A percentile compares a stretch with the other conserved stretches of the same genome.
phyloP scores from a whole-genome alignment of 2,113 vertebrate genomes.

The Mohoua ochrocephala region DNA sequence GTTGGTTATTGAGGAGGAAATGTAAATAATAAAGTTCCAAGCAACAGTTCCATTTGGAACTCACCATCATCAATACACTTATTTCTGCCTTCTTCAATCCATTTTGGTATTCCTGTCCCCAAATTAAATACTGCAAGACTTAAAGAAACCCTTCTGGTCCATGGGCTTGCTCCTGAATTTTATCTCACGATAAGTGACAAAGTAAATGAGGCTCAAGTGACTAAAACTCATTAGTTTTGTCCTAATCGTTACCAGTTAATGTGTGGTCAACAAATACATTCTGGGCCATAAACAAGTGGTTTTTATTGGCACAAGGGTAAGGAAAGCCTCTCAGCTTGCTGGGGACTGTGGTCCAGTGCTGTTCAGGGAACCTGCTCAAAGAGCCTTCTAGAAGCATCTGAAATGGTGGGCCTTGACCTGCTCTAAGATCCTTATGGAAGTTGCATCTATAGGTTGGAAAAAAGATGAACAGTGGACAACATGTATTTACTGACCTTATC shows the following conservation, averaged over 20 bases:
- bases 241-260: background rate
- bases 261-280: background rate
- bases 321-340: background rate
- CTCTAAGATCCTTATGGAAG: background rate
- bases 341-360: background rate
- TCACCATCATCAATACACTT: fast-evolving
- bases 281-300: background rate
- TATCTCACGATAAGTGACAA: background rate
- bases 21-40: background rate
- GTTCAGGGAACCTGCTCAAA: background rate
- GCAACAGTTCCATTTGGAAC: background rate
- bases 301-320: background rate
- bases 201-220: background rate
- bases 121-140: background rate
- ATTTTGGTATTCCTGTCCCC: background rate
- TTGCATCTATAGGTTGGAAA: background rate
- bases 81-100: background rate
- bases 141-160: background rate
- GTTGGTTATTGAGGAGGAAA: background rate
- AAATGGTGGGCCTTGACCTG: background rate
- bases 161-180: background rate
- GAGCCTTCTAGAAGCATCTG: background rate
- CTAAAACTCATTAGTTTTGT: background rate
- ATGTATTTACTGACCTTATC: background rate
- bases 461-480: background rate